Evolutionary conservation across 1,140 invertebrate genomes (phyloP), one percentile per base, ranked within the genome.

Genomic region (Drosophila arizonae): DNA sequence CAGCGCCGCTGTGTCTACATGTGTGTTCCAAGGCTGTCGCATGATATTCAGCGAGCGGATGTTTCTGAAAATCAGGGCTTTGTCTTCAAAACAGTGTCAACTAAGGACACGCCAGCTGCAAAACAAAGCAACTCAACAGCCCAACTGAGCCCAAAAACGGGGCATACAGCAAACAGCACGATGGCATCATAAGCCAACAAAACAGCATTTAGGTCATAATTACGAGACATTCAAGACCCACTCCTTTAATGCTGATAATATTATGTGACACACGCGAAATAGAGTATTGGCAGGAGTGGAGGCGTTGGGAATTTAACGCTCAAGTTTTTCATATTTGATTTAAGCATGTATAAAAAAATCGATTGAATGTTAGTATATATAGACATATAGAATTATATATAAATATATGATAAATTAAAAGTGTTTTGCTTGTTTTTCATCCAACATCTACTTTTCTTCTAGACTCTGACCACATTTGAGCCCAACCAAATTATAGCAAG

Each of bases 41-140:
- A 68, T 74, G 62, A 70, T 55, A 46, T 74, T 41, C 45, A 21
- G 43, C 21, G 21, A 62, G 77, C 70, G 75, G 48, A 58, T 76
- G 69, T 72, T 74, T 50, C 52, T 46, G 69, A 71, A 86, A 87
- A 86, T 86, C 81, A 79, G 81, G 33, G 72, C 79, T 76, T 68
- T 82, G 82, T 87, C 71, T 77, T 75, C 67, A 61, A 79, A 81
- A 87, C 46, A 73, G 64, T 74, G 81, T 43, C 71, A 70, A 76
- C 82, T 76, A 81, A 76, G 69, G 76, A 81, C 71, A 76, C 62
- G 65, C 72, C 80, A 66, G 52, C 79, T 62, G 51, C 33, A 77
- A 74, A 72, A 67, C 55, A 72, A 50, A n/a, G 30, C 43, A 21
- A 24, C 43, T 6, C 30, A 56, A 65, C 60, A 58, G 17, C 48